Evolutionary conservation across 2,797 vertebrate species (phyloP), one percentile per base, ranked within the genome.

Genomic region (Momotus momota): DNA sequence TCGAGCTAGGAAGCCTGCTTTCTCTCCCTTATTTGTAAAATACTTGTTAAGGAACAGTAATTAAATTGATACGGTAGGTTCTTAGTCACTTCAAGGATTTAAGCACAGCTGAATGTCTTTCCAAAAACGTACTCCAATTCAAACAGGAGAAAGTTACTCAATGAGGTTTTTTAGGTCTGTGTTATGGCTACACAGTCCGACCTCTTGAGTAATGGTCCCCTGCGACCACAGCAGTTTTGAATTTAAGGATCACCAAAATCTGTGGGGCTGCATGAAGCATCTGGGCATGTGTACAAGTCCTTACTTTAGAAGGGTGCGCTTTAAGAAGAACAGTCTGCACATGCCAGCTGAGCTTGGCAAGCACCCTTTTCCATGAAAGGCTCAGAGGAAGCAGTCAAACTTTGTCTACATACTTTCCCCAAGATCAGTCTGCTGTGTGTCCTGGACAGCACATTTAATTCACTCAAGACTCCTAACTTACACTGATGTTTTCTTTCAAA

Each of bases 401-500:
- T 92, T 81, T 62, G 94, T 92, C 95, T 96, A 96, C 91, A 94
- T 96, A 96, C 72, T 97, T 97, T 96, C 95, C 93, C 66, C 85
- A 79, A 81, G 82, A 90, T 81, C 62, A 92, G 89, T 91, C 96
- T 96, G 87, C 85, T 88, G 33, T 88, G 77, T 21, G 46, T 95
- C 91, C 95, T 77, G 91, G 62, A 74, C 88, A 94, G 94, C 88
- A 95, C 54, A 94, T 94, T 95, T 95, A 94, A 91, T 72, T 92
- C 72, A 71, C 72, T 91, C 81, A 79, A 61, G 79, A 87, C 91
- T 85, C 73, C 93, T 91, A 74, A 86, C 66, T 87, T 92, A 91
- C 65, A 93, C 79, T 88, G 79, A 93, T 86, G 87, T 88, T 96
- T 94, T 90, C 69, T 94, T 92, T 96, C 87, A 95, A 91, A 69